Conservation (phyloP, 1,140 invertebrate species). For the Achatina immaculata region DNA sequence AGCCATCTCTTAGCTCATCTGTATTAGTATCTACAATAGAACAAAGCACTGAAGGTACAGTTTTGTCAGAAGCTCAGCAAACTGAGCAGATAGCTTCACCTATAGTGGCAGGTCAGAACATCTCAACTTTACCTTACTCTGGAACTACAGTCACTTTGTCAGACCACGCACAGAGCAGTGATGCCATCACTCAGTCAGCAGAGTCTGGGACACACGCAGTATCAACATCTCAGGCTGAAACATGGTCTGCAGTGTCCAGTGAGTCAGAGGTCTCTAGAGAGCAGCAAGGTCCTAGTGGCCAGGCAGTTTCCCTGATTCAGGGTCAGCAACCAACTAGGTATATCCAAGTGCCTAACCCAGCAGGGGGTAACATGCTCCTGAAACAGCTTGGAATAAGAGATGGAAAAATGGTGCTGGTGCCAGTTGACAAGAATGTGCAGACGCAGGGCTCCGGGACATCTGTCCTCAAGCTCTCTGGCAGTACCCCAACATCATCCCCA, state of each 20-base stretch:
- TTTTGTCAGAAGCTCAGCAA: not conserved
- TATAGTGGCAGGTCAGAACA: not conserved
- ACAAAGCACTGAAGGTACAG: not conserved
- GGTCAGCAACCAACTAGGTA: constrained; percentile 15
- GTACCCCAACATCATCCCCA: not conserved
- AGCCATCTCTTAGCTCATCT: not conserved
- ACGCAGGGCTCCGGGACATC: not conserved
- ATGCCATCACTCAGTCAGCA: not conserved
- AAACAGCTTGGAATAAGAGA: constrained; percentile 17
- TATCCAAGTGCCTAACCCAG: constrained; percentile 28
- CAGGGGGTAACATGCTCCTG: constrained; percentile 3
- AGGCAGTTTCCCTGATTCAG: not conserved
- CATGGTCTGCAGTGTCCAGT: not conserved
- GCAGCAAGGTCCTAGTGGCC: not conserved
- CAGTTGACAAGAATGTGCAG: constrained; percentile 14
- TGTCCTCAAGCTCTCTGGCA: not conserved
- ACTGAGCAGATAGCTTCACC: not conserved
- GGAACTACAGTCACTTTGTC: not conserved
- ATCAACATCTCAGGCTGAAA: not conserved
- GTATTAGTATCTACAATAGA: not conserved
- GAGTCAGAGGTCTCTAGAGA: not conserved
- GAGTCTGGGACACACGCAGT: not conserved
- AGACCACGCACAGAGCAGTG: not conserved
- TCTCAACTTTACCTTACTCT: not conserved
- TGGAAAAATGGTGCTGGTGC: constrained; percentile 35